phyloP scores from a whole-genome alignment of 2,113 vertebrate species.

The Rhinichthys klamathensis region DNA sequence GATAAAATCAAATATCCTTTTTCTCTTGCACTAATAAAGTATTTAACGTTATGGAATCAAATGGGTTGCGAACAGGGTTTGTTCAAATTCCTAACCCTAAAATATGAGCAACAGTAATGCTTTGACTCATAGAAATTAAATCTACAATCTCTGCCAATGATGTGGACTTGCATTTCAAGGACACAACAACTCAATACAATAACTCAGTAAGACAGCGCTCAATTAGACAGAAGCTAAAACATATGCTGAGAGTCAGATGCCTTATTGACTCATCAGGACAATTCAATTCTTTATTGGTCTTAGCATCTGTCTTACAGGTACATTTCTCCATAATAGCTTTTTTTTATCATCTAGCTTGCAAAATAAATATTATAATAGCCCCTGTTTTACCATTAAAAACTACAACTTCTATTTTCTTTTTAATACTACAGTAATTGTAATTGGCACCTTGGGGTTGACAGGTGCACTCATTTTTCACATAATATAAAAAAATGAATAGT shows the following conservation, averaged over 20 bases:
- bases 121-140: not conserved
- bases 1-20: not conserved
- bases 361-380: constrained; percentile 18
- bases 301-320: constrained; percentile 3
- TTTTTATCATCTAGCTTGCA: not conserved
- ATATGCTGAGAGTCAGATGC: constrained; percentile 17
- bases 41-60: not conserved
- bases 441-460: constrained; percentile 1
- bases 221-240: constrained; percentile 21
- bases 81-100: not conserved
- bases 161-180: constrained; percentile 2
- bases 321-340: not conserved
- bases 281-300: constrained; percentile 10
- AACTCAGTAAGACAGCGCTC: constrained; percentile 17
- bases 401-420: not conserved
- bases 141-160: constrained; percentile 1
- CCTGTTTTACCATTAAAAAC: not conserved
- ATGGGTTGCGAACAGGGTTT: not conserved
- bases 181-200: constrained; percentile 21
- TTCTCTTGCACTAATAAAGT: not conserved
- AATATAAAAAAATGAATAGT: not conserved
- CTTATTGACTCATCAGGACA: constrained; percentile 18
- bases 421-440: not conserved
- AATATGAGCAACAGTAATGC: not conserved
- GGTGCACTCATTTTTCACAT: not conserved